phyloP scores from a whole-genome alignment of 2,113 vertebrate genomes.

The Orycteropus afer region DNA sequence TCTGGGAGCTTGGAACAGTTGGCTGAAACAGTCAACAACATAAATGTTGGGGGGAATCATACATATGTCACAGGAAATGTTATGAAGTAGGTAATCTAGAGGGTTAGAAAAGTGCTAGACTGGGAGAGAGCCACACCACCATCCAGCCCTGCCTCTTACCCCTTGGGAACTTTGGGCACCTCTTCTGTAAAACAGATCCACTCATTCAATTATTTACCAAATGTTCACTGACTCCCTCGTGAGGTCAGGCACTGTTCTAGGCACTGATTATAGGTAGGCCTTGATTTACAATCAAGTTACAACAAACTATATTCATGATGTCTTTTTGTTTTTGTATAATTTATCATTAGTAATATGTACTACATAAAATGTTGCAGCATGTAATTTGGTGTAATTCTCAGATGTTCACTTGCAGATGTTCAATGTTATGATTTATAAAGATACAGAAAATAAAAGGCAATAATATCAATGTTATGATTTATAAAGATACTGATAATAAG shows the following conservation, averaged over 20 bases:
- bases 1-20: background rate
- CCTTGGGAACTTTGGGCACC: background rate
- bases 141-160: background rate
- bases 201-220: background rate
- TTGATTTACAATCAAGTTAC: background rate
- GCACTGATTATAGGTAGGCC: background rate
- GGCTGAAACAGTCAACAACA: background rate
- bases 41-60: background rate
- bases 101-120: background rate
- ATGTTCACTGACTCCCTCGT: background rate
- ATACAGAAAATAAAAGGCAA: too few species aligned
- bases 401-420: background rate
- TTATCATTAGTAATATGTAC: background rate
- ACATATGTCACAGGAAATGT: background rate
- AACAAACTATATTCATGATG: background rate
- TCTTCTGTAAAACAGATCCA: background rate
- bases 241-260: background rate
- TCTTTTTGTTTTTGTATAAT: background rate
- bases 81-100: background rate
- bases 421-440: background rate
- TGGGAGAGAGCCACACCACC: background rate
- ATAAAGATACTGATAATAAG: too few species aligned
- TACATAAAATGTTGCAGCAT: background rate
- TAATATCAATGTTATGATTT: too few species aligned
- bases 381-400: background rate